These are phyloP conservation scores for Ellobius talpinus DNA, from an alignment of 2,113 vertebrate genomes.

Conservation along the genomic window DNA sequence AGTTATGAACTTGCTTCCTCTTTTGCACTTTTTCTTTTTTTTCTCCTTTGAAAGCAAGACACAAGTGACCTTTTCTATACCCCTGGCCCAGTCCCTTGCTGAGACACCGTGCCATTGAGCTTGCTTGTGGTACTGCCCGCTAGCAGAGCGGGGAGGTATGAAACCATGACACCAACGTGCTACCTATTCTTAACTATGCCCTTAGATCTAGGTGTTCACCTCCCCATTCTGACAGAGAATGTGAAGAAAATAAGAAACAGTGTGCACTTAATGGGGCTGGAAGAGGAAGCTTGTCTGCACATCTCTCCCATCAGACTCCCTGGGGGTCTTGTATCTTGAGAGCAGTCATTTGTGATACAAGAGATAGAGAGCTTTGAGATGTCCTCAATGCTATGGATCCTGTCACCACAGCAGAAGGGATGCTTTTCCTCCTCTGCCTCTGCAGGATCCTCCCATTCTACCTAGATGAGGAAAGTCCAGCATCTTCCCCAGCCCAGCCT, in stretches of 20 bases:
- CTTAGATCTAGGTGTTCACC: not conserved
- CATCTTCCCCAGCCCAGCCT: not conserved
- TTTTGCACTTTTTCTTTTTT: conserved; percentile 14
- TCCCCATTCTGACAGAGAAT: not conserved
- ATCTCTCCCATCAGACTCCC: not conserved
- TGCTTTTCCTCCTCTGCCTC: not conserved
- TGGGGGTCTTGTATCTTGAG: not conserved
- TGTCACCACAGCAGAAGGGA: not conserved
- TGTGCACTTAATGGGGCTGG: not conserved
- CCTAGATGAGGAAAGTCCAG: not conserved
- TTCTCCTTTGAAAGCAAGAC: conserved; percentile 39
- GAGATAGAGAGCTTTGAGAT: not conserved
- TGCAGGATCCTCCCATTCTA: not conserved
- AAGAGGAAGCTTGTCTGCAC: not conserved
- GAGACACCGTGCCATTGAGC: conserved; percentile 50
- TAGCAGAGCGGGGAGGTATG: not conserved
- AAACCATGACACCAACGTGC: not conserved
- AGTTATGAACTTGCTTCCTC: conserved; percentile 67
- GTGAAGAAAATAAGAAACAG: not conserved
- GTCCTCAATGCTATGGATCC: not conserved
- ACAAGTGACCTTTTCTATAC: conserved; percentile 42
- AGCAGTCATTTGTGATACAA: not conserved
- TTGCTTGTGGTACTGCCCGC: not conserved
- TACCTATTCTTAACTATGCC: not conserved
- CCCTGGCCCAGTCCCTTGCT: not conserved